Evolutionary conservation across 2,888 invertebrate species (phyloP).

Genomic region (Helleia helle): DNA sequence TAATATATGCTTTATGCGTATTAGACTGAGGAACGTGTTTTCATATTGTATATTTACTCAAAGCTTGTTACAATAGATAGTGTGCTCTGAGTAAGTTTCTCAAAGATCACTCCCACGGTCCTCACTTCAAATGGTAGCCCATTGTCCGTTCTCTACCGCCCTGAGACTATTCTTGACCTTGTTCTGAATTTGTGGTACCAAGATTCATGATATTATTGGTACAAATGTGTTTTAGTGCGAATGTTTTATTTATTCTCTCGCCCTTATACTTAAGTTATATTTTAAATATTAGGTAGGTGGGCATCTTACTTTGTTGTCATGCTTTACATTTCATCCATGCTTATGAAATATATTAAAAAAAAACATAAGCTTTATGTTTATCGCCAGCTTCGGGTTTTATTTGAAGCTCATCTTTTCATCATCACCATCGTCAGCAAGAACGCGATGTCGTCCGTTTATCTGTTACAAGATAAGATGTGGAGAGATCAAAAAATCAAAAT

Average conservation of each 20-base stretch:
- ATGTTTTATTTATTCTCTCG: neutral
- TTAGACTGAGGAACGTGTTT: constrained; percentile 14
- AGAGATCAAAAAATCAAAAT: too few species aligned
- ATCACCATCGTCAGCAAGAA: too few species aligned
- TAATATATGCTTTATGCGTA: constrained; percentile 11
- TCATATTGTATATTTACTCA: constrained; percentile 14
- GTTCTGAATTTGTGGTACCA: constrained; percentile 38
- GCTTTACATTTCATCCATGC: too few species aligned
- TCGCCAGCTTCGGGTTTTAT: too few species aligned
- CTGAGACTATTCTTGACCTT: constrained; percentile 64
- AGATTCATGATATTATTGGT: neutral
- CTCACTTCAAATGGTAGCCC: constrained; percentile 39
- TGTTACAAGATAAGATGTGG: too few species aligned
- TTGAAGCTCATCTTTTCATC: too few species aligned
- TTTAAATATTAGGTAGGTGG: neutral
- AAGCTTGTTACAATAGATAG: constrained; percentile 20
- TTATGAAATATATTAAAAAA: too few species aligned
- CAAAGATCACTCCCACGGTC: constrained; percentile 59
- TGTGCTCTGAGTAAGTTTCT: constrained; percentile 33
- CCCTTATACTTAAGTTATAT: neutral
- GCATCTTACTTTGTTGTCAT: too few species aligned
- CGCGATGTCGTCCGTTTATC: too few species aligned
- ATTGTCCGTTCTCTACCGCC: constrained; percentile 50
- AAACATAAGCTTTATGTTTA: too few species aligned
- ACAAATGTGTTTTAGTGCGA: neutral